These are phyloP conservation scores for Hephaestus fuliginosus DNA, from an alignment of 2,797 vertebrate genomes.

Conservation along the genomic window DNA sequence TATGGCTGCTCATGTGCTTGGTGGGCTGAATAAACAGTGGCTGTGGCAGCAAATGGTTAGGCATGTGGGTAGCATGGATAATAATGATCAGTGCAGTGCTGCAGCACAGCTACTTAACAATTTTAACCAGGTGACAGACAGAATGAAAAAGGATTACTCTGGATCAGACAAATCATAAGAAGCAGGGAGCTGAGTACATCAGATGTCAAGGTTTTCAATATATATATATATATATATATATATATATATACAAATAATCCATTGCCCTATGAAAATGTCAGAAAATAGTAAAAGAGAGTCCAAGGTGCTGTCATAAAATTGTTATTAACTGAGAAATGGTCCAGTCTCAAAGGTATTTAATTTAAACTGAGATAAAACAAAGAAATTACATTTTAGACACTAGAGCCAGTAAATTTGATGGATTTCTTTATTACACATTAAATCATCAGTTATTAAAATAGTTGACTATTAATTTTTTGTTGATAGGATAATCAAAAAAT, in stretches of 20 bases:
- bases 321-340: neutral
- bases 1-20: conserved; percentile 74
- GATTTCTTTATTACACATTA: neutral
- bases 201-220: neutral
- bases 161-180: conserved; percentile 7
- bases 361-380: neutral
- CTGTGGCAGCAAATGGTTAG: conserved; percentile 60
- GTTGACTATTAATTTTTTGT: neutral
- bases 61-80: conserved; percentile 66
- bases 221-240: too few species aligned
- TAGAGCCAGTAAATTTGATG: neutral
- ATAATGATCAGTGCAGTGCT: conserved; percentile 55
- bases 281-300: neutral
- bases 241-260: neutral
- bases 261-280: neutral
- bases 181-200: neutral
- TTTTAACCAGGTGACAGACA: conserved; percentile 29
- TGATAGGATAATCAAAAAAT: neutral
- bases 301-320: neutral
- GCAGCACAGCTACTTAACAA: conserved; percentile 21
- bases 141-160: neutral
- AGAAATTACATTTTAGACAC: neutral
- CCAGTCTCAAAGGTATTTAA: neutral
- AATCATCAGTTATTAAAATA: neutral
- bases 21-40: conserved; percentile 72